Conservation (phyloP, 2,797 vertebrate genomes). For the Meriones psammophilus region DNA sequence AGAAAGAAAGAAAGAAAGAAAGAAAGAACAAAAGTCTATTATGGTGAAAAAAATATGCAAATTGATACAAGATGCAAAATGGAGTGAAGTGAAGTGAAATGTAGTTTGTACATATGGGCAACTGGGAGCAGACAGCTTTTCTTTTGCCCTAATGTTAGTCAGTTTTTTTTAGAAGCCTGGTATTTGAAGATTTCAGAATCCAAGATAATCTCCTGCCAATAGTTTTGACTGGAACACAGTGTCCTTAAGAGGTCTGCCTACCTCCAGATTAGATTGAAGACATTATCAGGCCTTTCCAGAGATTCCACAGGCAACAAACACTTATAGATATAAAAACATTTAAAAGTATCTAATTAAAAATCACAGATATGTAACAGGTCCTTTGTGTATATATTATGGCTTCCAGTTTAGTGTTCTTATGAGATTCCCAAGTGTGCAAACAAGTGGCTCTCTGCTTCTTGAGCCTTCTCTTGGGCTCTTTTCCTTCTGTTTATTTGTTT, state of each 20-base stretch:
- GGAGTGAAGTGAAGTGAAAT: neutral
- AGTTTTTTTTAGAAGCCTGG: constrained; percentile 53
- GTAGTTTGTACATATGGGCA: constrained; percentile 44
- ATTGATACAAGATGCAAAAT: constrained; percentile 49
- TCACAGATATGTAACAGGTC: neutral
- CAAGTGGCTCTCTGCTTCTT: neutral
- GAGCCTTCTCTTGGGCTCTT: neutral
- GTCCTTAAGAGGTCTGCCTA: neutral
- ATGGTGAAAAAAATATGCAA: constrained; percentile 48
- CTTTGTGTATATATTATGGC: neutral
- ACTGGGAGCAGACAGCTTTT: constrained; percentile 52
- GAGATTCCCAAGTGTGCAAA: neutral
- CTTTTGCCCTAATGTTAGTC: constrained; percentile 37
- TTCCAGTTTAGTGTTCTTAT: neutral
- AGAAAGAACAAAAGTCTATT: neutral
- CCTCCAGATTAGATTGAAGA: neutral
- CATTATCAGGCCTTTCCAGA: neutral
- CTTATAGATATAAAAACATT: neutral
- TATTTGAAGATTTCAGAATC: constrained; percentile 57
- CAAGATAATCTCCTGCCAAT: constrained; percentile 59
- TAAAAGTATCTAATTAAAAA: constrained; percentile 3
- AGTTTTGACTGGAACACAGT: constrained; percentile 55
- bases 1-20: too few species aligned
- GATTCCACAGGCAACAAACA: neutral
- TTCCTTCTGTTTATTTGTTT: neutral